Percentiles rank a stretch among this genome's conserved stretches.
These are phyloP conservation scores for Propithecus coquereli DNA, from an alignment of 2,113 vertebrate species.

Conservation along the genomic window DNA sequence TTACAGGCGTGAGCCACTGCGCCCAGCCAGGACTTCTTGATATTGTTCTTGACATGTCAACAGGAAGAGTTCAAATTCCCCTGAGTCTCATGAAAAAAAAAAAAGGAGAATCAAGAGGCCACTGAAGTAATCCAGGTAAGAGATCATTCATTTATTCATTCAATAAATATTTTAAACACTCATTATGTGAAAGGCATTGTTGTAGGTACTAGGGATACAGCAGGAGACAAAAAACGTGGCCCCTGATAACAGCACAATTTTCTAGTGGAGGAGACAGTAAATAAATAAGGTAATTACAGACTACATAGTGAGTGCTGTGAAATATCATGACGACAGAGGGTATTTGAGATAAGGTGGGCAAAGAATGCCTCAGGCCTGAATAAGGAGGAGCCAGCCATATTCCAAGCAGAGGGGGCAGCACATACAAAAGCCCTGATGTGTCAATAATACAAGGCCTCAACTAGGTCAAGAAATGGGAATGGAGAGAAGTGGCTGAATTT, in stretches of 20 bases:
- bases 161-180: neutral
- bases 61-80: neutral
- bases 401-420: neutral
- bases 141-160: neutral
- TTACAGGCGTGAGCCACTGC: no score
- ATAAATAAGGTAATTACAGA: neutral
- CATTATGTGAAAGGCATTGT: conserved; percentile 13
- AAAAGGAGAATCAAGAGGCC: neutral
- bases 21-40: neutral
- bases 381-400: neutral
- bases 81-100: neutral
- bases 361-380: neutral
- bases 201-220: neutral
- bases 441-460: neutral
- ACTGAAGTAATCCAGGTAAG: neutral
- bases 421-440: neutral
- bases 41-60: neutral
- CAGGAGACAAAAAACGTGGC: neutral
- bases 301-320: neutral
- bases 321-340: neutral
- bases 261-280: neutral
- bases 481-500: neutral
- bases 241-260: neutral
- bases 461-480: neutral
- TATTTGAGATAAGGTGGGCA: neutral